Evolutionary conservation across 2,113 vertebrate species (phyloP).

Genomic region (Toxostoma redivivum): DNA sequence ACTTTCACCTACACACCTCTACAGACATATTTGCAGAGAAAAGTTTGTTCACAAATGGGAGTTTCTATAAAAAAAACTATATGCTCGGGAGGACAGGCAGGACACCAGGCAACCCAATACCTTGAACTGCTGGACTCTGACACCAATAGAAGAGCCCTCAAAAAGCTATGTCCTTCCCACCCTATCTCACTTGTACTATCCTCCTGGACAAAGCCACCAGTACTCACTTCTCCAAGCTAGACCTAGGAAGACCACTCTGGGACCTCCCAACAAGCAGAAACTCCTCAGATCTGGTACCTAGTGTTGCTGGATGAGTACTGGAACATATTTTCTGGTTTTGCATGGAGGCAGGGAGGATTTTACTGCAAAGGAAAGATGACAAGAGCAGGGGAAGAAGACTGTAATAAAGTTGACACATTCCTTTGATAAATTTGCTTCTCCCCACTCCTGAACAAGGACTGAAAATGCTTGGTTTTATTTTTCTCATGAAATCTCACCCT

Average conservation of each 20-base stretch:
- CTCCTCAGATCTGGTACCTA: neutral
- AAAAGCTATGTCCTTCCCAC: neutral
- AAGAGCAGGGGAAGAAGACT: neutral
- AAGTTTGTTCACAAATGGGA: neutral
- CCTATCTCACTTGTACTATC: neutral
- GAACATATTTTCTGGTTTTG: neutral
- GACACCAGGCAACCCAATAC: neutral
- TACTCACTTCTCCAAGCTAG: neutral
- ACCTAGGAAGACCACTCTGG: neutral
- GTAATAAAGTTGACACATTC: neutral
- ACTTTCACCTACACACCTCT: neutral
- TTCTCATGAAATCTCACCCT: neutral
- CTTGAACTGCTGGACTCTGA: neutral
- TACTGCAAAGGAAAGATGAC: neutral
- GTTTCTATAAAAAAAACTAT: neutral
- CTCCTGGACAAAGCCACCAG: neutral
- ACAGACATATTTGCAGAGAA: neutral
- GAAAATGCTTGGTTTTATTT: neutral
- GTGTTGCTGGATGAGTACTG: neutral
- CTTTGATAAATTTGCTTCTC: neutral
- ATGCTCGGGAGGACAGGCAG: neutral
- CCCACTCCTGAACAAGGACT: neutral
- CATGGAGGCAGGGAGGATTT: neutral
- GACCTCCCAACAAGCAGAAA: neutral
- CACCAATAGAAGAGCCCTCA: neutral